These are phyloP conservation scores for Mastomys coucha DNA, from an alignment of 2,113 vertebrate species.

Conservation along the genomic window DNA sequence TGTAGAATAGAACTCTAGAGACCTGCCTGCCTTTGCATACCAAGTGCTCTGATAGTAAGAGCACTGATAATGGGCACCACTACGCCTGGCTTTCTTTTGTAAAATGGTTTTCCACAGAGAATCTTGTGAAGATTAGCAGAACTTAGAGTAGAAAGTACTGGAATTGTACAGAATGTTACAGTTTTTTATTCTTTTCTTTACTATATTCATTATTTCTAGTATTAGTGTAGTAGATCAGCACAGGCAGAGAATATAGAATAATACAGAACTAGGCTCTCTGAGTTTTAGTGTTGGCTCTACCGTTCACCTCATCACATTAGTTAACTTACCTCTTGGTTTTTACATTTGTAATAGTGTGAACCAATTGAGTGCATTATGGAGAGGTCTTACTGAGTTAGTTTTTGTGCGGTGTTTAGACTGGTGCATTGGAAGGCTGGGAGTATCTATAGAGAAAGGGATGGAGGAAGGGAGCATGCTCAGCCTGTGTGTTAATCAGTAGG, in stretches of 20 bases:
- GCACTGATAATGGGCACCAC: background rate
- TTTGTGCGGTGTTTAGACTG: slow-evolving; percentile 14
- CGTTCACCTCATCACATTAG: slow-evolving; percentile 3
- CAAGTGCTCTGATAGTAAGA: background rate
- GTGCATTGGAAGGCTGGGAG: background rate
- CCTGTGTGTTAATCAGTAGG: background rate
- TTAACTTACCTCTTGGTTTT: background rate
- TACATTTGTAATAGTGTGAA: background rate
- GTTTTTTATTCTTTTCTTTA: background rate
- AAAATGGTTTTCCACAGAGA: slow-evolving; percentile 23
- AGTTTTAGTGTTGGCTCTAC: background rate
- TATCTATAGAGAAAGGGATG: background rate
- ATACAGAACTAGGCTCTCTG: background rate
- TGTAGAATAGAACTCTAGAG: background rate
- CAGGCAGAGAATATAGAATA: background rate
- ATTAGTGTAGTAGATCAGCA: background rate
- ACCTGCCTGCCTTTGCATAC: background rate
- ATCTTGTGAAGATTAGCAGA: slow-evolving; percentile 48
- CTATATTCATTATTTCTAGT: slow-evolving; percentile 47
- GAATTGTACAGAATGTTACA: background rate
- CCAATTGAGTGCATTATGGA: background rate
- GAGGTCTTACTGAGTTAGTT: background rate
- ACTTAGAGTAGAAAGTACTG: slow-evolving; percentile 49
- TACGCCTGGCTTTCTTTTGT: background rate
- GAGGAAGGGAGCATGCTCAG: background rate